These are phyloP conservation scores for Drosophila affinis DNA, from an alignment of 2,888 invertebrate species.

Conservation along the genomic window DNA sequence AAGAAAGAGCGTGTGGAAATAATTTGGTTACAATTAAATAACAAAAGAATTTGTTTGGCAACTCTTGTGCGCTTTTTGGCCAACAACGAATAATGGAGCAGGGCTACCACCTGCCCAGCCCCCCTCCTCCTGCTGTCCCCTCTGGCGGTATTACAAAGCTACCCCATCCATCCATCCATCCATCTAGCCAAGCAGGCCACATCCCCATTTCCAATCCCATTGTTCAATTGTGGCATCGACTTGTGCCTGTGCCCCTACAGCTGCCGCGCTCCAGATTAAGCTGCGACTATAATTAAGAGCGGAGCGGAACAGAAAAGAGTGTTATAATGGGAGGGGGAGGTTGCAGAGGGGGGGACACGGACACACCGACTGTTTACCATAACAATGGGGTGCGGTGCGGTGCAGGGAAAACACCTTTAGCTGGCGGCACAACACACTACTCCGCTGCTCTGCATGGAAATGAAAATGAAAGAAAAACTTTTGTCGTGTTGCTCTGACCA, in stretches of 20 bases:
- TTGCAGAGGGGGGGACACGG: constrained; percentile 14
- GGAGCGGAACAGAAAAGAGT: constrained; percentile 48
- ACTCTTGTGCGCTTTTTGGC: constrained; percentile 76
- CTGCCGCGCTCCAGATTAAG: constrained; percentile 71
- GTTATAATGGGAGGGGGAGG: constrained; percentile 18
- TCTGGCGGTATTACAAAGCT: constrained; percentile 56
- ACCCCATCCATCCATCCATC: constrained; percentile 19
- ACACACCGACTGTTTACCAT: constrained; percentile 73
- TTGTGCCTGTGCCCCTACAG: constrained; percentile 15
- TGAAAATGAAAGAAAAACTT: constrained; percentile 27
- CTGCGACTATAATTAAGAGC: constrained; percentile 71
- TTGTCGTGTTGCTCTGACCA: constrained; percentile 25
- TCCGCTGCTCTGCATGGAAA: too few species aligned
- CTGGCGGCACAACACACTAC: constrained; percentile 1
- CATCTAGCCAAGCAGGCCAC: constrained; percentile 6
- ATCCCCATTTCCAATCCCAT: constrained; percentile 45
- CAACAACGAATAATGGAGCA: constrained; percentile 55
- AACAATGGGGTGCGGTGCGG: constrained; percentile 63
- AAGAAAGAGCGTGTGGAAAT: constrained; percentile 74
- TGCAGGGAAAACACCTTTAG: constrained; percentile 68
- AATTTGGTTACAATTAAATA: constrained; percentile 80
- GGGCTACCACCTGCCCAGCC: constrained; percentile 27
- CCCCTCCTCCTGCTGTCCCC: constrained; percentile 5
- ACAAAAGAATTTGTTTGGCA: constrained; percentile 82
- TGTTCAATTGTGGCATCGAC: constrained; percentile 43